Percentiles rank a stretch among this genome's conserved stretches.
phyloP scores from a whole-genome alignment of 2,888 invertebrate genomes.

The Corythucha ciliata region DNA sequence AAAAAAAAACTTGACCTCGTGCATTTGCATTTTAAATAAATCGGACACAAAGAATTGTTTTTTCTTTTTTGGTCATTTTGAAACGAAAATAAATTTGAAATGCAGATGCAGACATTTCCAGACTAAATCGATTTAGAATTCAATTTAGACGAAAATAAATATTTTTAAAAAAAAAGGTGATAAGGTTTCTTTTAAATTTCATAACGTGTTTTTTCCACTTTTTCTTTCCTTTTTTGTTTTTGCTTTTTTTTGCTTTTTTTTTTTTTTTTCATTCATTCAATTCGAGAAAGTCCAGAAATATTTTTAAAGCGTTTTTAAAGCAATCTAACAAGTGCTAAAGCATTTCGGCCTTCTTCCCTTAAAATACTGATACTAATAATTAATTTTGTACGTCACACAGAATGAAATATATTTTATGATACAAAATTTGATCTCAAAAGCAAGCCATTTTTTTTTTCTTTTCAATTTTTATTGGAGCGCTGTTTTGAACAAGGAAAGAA shows the following conservation, averaged over 20 bases:
- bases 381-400: slow-evolving; percentile 26
- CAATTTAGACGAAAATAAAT: slow-evolving; percentile 5
- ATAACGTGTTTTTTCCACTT: slow-evolving; percentile 1
- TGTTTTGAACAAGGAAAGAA: slow-evolving; percentile 26
- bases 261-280: too few species aligned
- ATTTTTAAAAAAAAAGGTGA: slow-evolving; percentile 11
- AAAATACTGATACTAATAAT: slow-evolving; percentile 12
- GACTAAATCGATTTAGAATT: slow-evolving; percentile 11
- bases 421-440: neutral
- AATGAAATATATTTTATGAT: slow-evolving; percentile 14
- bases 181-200: slow-evolving; percentile 24
- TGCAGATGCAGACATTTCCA: slow-evolving; percentile 18
- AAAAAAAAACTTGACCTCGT: too few species aligned
- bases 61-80: slow-evolving; percentile 16
- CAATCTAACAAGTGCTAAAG: too few species aligned
- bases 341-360: too few species aligned
- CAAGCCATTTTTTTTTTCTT: slow-evolving; percentile 9
- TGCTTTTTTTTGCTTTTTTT: too few species aligned
- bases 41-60: slow-evolving; percentile 17
- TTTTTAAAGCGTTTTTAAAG: too few species aligned
- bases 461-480: slow-evolving; percentile 14
- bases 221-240: neutral
- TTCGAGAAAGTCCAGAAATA: too few species aligned
- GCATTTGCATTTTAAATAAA: slow-evolving; percentile 24
- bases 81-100: slow-evolving; percentile 11